These are phyloP conservation scores for Julus scandinavius DNA, from an alignment of 2,888 invertebrate genomes.

Conservation along the genomic window DNA sequence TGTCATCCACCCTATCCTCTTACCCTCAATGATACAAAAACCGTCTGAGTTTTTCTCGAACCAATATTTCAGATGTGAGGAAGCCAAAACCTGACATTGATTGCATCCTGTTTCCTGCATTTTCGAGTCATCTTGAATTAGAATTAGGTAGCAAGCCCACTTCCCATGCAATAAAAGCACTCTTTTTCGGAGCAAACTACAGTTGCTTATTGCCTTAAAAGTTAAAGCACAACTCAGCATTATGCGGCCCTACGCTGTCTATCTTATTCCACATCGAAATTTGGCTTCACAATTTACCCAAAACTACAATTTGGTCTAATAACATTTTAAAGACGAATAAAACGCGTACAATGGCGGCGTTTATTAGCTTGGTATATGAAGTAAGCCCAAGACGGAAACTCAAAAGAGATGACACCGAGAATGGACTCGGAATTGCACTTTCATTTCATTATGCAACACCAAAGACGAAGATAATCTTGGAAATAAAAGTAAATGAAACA, in stretches of 20 bases:
- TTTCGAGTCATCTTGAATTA: slow-evolving; percentile 55
- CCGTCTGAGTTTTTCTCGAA: not conserved
- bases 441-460: slow-evolving; percentile 3
- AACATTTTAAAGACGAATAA: not conserved
- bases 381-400: not conserved
- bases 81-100: slow-evolving; percentile 50
- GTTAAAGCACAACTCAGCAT: slow-evolving; percentile 37
- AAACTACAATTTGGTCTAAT: slow-evolving; percentile 38
- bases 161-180: slow-evolving; percentile 39
- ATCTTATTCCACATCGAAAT: not conserved
- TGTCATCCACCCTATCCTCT: not conserved
- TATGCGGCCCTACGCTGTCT: not conserved
- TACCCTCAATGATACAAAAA: slow-evolving; percentile 5
- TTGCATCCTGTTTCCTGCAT: slow-evolving; percentile 52
- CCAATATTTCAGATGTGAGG: slow-evolving; percentile 43
- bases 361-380: not conserved
- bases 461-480: not conserved
- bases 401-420: not conserved
- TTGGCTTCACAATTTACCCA: not conserved
- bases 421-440: slow-evolving; percentile 19
- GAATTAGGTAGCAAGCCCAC: slow-evolving; percentile 47
- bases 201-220: slow-evolving; percentile 30
- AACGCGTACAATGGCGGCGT: not conserved
- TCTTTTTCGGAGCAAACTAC: slow-evolving; percentile 23
- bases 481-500: slow-evolving; percentile 30